Evolutionary conservation across 2,797 vertebrate genomes (phyloP), one percentile per base, ranked within the genome.

Genomic region (Eulemur rubriventer): DNA sequence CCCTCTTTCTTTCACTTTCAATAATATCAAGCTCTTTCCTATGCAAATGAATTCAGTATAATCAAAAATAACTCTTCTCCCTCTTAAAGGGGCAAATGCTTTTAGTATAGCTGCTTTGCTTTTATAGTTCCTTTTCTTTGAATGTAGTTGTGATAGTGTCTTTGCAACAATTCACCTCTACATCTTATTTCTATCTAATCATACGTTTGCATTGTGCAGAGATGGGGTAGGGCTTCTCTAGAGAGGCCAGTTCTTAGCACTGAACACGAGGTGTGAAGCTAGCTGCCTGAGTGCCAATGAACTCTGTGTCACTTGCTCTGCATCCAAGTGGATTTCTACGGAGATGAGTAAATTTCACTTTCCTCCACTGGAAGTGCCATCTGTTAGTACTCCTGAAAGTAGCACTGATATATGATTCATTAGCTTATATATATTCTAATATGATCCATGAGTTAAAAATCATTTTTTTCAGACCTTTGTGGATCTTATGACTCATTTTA

Each of bases 361-460:
- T 75, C 72, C 70, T 97, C 81, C 24, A 63, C 22, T 76, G 70
- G 43, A 76, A 84, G 57, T 84, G 83, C 96, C 96, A 96, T 97
- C 91, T 97, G 95, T 91, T 94, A 95, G 41, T 33, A 55, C 81
- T 90, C 85, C 26, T 1, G 61, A 95, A 96, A 94, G 96, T 80
- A 92, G 78, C 48, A 87, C 38, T 96, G 92, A 96, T 97, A 96
- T 95, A 92, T 95, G 96, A 97, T 96, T 97, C 96, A 97, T 97
- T 97, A 93, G 82, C 63, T 97, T 96, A 95, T 91, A 52, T 95
- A 86, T 94, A 91, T 96, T 96, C 78, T 89, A 96, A 96, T 92
- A 94, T 72, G 48, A 91, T 95, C 87, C 18, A 7, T 84, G 78
- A 95, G 35, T 91, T 92, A 88, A 96, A 97, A 94, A 91, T 91